These are phyloP conservation scores for Syrista parreyssii DNA, from an alignment of 2,888 invertebrate species.

Conservation along the genomic window DNA sequence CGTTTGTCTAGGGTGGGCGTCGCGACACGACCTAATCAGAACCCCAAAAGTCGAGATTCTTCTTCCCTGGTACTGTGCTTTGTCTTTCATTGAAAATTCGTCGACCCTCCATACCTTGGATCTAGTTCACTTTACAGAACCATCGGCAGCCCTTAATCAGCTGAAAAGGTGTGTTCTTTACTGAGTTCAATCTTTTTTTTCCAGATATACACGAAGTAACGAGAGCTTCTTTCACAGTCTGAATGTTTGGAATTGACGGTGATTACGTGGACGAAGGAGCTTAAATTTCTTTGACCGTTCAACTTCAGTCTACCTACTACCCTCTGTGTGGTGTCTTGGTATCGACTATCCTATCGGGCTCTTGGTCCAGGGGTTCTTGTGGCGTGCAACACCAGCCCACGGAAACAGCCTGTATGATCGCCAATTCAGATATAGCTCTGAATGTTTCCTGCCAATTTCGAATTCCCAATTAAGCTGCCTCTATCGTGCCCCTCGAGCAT, in stretches of 20 bases:
- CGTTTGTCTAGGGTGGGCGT: not conserved
- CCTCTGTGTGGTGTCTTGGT: not conserved
- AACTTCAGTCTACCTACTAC: too few relatives aligned
- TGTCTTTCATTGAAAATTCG: not conserved
- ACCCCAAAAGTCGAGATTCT: not conserved
- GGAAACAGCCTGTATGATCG: not conserved
- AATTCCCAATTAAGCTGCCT: not conserved
- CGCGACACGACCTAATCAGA: not conserved
- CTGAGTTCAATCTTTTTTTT: not conserved
- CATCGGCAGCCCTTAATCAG: not conserved
- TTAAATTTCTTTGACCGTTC: too few relatives aligned
- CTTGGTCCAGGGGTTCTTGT: not conserved
- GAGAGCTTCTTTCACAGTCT: not conserved
- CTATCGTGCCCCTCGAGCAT: not conserved
- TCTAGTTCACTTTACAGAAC: not conserved
- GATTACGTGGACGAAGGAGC: not conserved
- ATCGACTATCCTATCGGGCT: not conserved
- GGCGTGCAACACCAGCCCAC: not conserved
- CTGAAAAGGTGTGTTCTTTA: not conserved
- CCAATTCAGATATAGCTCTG: not conserved
- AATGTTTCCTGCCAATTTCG: not conserved
- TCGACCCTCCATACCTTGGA: too few relatives aligned
- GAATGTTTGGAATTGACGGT: not conserved
- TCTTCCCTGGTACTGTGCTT: not conserved
- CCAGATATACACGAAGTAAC: not conserved